Conservation (phyloP, 2,888 invertebrate genomes). For the Diaprepes abbreviatus region DNA sequence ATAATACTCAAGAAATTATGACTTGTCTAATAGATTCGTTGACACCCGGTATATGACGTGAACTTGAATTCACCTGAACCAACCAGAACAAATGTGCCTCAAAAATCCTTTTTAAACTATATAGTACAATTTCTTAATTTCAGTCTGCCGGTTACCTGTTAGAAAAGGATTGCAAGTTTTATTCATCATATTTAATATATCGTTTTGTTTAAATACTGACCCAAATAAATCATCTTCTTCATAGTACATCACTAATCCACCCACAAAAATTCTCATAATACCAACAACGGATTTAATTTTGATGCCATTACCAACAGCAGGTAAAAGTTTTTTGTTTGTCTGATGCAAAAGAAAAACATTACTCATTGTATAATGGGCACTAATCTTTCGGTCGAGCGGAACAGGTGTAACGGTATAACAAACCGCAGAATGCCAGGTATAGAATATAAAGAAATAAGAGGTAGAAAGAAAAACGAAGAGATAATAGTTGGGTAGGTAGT, state of each 20-base stretch:
- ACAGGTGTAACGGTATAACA: slow-evolving; percentile 28
- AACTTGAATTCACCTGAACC: no score
- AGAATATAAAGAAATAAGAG: slow-evolving; percentile 26
- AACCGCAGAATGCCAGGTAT: slow-evolving; percentile 17
- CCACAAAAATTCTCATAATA: background rate
- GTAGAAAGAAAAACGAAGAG: slow-evolving; percentile 6
- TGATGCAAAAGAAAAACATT: slow-evolving; percentile 23
- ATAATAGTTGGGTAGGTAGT: slow-evolving; percentile 24
- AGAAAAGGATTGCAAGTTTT: no score
- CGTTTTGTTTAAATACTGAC: no score
- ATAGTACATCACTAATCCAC: background rate
- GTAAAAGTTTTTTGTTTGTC: slow-evolving; percentile 23
- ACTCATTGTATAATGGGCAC: slow-evolving; percentile 29
- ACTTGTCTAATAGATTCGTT: no score
- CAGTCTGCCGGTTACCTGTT: no score
- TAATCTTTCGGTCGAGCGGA: slow-evolving; percentile 28
- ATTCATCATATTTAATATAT: no score
- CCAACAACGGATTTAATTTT: slow-evolving; percentile 1
- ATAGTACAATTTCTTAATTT: no score
- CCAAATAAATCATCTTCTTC: no score
- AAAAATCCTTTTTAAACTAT: no score
- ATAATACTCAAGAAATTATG: no score
- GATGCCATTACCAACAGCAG: slow-evolving; percentile 8
- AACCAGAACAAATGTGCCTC: no score
- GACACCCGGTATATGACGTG: no score